These are phyloP conservation scores for Chironomus riparius DNA, from an alignment of 2,888 invertebrate species.

Conservation along the genomic window DNA sequence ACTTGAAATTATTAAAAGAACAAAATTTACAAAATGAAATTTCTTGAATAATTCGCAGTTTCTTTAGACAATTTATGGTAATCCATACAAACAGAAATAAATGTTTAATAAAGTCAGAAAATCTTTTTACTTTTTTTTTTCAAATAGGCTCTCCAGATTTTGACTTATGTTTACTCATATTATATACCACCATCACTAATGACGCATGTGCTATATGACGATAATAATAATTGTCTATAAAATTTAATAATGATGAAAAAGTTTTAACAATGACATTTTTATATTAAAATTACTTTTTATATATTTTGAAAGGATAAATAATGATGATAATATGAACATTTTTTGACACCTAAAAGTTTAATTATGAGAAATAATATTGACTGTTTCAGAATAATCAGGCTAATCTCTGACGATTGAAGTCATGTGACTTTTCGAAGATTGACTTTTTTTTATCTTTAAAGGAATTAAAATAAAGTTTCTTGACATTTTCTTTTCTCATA, in stretches of 20 bases:
- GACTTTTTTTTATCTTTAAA: too few relatives aligned
- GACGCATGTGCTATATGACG: not conserved
- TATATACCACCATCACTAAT: not conserved
- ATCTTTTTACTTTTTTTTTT: not conserved
- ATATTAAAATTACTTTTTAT: not conserved
- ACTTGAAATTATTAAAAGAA: not conserved
- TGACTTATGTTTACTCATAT: not conserved
- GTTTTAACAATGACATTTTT: not conserved
- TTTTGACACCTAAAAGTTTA: not conserved
- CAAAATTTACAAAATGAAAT: not conserved
- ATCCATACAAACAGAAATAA: not conserved
- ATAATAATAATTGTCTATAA: not conserved
- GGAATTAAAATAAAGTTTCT: too few relatives aligned
- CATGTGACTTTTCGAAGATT: too few relatives aligned
- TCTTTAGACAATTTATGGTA: not conserved
- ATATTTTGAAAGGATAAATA: not conserved
- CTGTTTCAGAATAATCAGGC: too few relatives aligned
- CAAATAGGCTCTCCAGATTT: not conserved
- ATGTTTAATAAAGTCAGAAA: not conserved
- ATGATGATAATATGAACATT: not conserved
- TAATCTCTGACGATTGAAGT: too few relatives aligned
- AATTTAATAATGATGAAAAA: not conserved
- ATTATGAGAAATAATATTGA: too few relatives aligned
- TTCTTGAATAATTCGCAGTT: not conserved
- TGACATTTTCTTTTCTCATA: too few relatives aligned